Conservation (phyloP, 2,888 invertebrate genomes). For the Sinelater perroti region DNA sequence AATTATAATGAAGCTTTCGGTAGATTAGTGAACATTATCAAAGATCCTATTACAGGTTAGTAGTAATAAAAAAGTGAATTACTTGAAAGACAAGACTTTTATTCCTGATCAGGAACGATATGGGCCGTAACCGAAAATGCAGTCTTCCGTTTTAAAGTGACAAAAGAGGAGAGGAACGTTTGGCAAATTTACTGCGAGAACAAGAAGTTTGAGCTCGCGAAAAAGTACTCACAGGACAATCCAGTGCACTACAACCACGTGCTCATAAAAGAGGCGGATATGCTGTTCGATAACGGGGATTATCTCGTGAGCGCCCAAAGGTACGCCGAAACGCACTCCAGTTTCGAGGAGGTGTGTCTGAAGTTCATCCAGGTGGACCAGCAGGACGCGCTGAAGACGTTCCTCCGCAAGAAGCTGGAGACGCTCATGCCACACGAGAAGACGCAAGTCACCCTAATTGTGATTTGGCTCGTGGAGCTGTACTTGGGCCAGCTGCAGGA, state of each 20-base stretch:
- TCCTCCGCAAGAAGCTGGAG: conserved; percentile 84
- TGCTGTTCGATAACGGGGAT: conserved; percentile 79
- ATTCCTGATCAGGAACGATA: conserved; percentile 65
- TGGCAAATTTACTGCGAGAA: conserved; percentile 90
- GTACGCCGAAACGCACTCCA: conserved; percentile 89
- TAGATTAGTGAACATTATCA: conserved; percentile 79
- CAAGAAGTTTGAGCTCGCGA: conserved; percentile 86
- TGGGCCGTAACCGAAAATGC: conserved; percentile 88
- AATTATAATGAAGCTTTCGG: conserved; percentile 82
- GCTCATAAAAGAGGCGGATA: conserved; percentile 87
- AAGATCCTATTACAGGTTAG: conserved; percentile 75
- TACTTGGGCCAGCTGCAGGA: conserved; percentile 89
- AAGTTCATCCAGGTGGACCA: conserved; percentile 86
- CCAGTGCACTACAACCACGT: conserved; percentile 84
- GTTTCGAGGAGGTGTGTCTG: conserved; percentile 93
- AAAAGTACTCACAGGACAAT: conserved; percentile 83
- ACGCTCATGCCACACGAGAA: conserved; percentile 77
- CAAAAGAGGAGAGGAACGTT: conserved; percentile 84
- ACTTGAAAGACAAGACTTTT: background rate
- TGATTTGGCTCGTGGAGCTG: conserved; percentile 94
- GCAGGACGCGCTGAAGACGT: conserved; percentile 86
- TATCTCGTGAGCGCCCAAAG: conserved; percentile 86
- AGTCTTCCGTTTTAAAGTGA: conserved; percentile 86
- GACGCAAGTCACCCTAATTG: conserved; percentile 90
- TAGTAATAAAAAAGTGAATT: background rate